phyloP scores from a whole-genome alignment of 2,113 vertebrate species.

The Addax nasomaculatus region DNA sequence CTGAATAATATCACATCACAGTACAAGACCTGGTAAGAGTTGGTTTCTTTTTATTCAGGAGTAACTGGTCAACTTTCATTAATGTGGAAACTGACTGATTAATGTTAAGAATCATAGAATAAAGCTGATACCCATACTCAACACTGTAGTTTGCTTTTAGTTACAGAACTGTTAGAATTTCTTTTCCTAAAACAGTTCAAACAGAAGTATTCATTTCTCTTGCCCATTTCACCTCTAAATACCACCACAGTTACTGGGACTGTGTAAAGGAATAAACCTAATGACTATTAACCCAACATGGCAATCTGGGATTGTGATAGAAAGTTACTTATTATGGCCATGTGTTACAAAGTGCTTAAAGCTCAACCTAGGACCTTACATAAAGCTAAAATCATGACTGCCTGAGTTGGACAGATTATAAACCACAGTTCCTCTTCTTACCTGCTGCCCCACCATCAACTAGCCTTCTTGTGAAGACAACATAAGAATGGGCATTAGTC shows the following conservation, averaged over 20 bases:
- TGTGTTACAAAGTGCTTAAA: slow-evolving; percentile 35
- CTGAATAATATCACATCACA: slow-evolving; percentile 15
- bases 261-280: not conserved
- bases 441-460: not conserved
- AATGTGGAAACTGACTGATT: not conserved
- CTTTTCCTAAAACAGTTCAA: not conserved
- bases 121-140: not conserved
- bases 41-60: slow-evolving; percentile 55
- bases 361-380: slow-evolving; percentile 9
- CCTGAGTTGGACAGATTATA: not conserved
- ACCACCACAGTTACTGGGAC: not conserved
- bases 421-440: not conserved
- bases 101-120: slow-evolving; percentile 6
- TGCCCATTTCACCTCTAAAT: not conserved
- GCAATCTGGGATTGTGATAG: not conserved
- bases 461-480: not conserved
- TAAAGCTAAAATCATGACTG: slow-evolving; percentile 38
- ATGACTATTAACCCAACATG: slow-evolving; percentile 27
- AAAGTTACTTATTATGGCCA: not conserved
- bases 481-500: not conserved
- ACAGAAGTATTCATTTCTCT: not conserved
- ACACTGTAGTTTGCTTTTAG: not conserved
- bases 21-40: slow-evolving; percentile 34
- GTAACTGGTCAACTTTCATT: slow-evolving; percentile 38
- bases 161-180: not conserved